A percentile compares a stretch with the other conserved stretches of the same genome.
Conservation (phyloP, 2,113 vertebrate species). For the Haemorhous mexicanus region DNA sequence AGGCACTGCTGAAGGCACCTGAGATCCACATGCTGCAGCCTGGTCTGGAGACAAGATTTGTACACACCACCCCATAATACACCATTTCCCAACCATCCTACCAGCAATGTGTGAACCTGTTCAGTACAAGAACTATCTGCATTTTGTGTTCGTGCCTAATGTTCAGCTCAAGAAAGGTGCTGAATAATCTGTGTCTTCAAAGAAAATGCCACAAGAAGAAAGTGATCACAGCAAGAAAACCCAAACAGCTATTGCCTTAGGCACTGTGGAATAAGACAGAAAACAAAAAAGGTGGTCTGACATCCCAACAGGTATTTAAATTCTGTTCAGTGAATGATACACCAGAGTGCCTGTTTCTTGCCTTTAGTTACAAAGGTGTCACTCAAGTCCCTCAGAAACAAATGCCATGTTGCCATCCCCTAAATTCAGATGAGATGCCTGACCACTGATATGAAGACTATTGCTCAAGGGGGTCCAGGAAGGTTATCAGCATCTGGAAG, state of each 20-base stretch:
- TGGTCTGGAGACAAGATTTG: not conserved
- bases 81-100: not conserved
- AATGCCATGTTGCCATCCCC: not conserved
- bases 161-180: not conserved
- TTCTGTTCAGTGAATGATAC: not conserved
- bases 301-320: not conserved
- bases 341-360: not conserved
- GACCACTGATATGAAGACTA: not conserved
- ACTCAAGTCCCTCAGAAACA: not conserved
- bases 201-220: not conserved
- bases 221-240: not conserved
- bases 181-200: not conserved
- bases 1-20: not conserved
- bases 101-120: not conserved
- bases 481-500: not conserved
- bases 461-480: accelerated
- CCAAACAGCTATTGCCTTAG: not conserved
- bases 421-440: not conserved
- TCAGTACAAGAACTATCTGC: not conserved
- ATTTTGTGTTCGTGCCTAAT: not conserved
- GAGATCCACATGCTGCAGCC: not conserved
- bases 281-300: not conserved
- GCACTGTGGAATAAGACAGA: not conserved
- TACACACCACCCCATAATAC: no score
- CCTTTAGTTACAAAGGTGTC: not conserved